Conservation (phyloP, 92 coral and sea anemone genomes). For the Porites rus region DNA sequence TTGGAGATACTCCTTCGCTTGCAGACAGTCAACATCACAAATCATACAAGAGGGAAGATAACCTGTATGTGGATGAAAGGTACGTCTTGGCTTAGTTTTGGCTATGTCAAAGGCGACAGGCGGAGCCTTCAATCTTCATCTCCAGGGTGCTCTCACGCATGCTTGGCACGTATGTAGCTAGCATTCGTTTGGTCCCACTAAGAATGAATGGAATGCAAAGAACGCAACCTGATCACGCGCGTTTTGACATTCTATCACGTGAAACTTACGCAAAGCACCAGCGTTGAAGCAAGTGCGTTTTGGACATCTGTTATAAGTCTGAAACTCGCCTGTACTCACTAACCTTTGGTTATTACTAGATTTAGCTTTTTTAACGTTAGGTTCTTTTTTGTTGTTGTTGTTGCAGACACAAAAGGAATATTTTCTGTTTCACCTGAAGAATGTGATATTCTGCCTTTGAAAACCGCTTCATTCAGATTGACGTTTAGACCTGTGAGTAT, state of each 20-base stretch:
- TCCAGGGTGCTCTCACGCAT: no score
- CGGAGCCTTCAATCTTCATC: no score
- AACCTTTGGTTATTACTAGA: background rate
- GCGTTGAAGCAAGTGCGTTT: no score
- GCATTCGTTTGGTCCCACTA: no score
- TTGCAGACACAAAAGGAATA: conserved; percentile 81
- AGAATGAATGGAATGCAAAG: no score
- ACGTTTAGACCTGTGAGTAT: conserved; percentile 96
- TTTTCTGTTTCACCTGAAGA: conserved; percentile 90
- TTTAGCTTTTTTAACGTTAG: background rate
- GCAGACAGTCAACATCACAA: conserved; percentile 95
- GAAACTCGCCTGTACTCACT: background rate
- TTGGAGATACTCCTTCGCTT: background rate
- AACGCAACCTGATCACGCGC: no score
- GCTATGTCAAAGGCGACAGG: no score
- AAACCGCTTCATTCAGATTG: conserved; percentile 90
- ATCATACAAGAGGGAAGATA: conserved; percentile 95
- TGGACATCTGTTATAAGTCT: no score
- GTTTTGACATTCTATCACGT: no score
- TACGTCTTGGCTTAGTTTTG: background rate
- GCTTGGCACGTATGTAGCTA: no score
- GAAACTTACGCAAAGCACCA: no score
- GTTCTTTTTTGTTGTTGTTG: background rate
- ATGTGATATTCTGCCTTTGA: conserved; percentile 86
- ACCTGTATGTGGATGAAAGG: conserved; percentile 97